phyloP scores from a whole-genome alignment of 2,797 vertebrate genomes.

The Diglossa cyanea region DNA sequence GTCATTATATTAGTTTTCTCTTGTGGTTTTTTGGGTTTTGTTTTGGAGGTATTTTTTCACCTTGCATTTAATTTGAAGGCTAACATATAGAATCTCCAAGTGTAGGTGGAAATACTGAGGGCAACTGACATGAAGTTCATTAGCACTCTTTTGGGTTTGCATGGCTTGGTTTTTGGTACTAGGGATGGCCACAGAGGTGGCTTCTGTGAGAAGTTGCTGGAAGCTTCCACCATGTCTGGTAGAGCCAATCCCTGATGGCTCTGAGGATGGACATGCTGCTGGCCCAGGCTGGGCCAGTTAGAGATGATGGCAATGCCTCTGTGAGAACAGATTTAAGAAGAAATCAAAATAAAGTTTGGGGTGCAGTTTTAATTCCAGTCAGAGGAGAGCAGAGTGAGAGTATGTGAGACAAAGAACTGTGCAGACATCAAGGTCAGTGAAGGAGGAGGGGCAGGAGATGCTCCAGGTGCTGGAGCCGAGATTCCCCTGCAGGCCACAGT shows the following conservation, averaged over 20 bases:
- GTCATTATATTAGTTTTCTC: not conserved
- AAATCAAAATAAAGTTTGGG: not conserved
- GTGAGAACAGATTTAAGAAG: not conserved
- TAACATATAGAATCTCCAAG: not conserved
- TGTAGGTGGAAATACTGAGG: not conserved
- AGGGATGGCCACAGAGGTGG: not conserved
- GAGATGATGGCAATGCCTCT: fast-evolving
- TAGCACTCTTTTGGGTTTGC: not conserved
- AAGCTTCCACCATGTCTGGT: not conserved
- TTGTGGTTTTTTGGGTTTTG: fast-evolving
- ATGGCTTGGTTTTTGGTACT: not conserved
- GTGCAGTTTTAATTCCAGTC: not conserved
- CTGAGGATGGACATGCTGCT: fast-evolving
- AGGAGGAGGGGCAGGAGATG: not conserved
- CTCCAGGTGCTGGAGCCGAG: fast-evolving
- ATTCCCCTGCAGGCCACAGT: fast-evolving
- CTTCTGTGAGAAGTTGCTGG: not conserved
- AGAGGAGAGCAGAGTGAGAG: not conserved
- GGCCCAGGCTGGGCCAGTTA: not conserved
- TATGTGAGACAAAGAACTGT: not conserved
- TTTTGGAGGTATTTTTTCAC: not conserved
- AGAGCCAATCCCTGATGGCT: not conserved
- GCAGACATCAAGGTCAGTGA: not conserved
- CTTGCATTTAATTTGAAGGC: not conserved
- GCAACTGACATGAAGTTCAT: not conserved